Evolutionary conservation across 2,888 invertebrate species (phyloP), one percentile per base, ranked within the genome.

Genomic region (Drosophila parthenogenetica): DNA sequence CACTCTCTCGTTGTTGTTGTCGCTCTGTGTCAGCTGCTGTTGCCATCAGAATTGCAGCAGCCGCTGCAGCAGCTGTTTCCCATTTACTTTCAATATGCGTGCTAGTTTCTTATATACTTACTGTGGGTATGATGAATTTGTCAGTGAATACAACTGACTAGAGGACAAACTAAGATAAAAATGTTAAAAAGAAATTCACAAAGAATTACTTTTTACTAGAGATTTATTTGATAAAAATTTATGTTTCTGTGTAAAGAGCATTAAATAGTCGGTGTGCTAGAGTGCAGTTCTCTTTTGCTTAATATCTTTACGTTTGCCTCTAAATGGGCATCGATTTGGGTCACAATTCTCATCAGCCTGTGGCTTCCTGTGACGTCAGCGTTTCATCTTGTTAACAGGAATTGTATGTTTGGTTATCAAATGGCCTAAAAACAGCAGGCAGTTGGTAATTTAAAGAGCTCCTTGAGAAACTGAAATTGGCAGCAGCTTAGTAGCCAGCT

Each of bases 11-110:
- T 40, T 42, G 50, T 40, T 35, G 62, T n/a, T 43, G 50, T 10
- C 49, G 45, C 63, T 50, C 32, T 60, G 40, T 35, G 37, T 48
- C 45, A 68, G 53, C 68, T 37, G 62, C 45, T 37, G 55, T 29
- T 63, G 64, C 42, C 39, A 46, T 11, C 67, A 40, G 29, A 68
- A 53, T 40, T 48, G 60, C 61, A 54, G 59, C 40, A 60, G 29
- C 37, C 16, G 60, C 69, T 53, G 62, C 76, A 79, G 67, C 84
- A 84, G 83, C 84, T 88, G 88, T 72, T 88, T 69, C 25, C 62
- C 80, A 83, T 83, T 87, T 85, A 79, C 88, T 85, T 87, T 83
- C 86, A 82, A 79, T 83, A 75, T 73, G 70, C 73, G 58, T 62
- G 72, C 68, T 39, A 53, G 55, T 62, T 67, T 51, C 13, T 69